Conservation (phyloP, 2,797 vertebrate genomes). For the Sebastes taczanowskii region DNA sequence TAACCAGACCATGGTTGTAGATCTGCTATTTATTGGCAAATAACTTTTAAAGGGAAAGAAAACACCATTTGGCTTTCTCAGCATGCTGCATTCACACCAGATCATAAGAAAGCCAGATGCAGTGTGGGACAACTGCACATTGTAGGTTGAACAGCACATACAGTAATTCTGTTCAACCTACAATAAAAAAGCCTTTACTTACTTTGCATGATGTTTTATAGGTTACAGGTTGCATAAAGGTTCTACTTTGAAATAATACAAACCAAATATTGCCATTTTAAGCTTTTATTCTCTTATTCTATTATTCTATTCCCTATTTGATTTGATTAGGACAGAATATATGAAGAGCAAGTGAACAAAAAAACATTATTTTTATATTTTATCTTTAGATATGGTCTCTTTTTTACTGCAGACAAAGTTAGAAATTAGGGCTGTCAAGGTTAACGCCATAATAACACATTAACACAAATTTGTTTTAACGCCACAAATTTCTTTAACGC, state of each 20-base stretch:
- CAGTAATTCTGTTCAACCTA: background rate
- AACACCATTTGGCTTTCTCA: slow-evolving; percentile 13
- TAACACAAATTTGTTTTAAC: too few species aligned
- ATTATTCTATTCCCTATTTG: background rate
- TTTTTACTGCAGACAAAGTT: background rate
- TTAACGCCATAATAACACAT: too few species aligned
- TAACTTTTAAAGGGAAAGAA: slow-evolving; percentile 15
- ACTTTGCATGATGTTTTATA: background rate
- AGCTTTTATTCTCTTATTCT: background rate
- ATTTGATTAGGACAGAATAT: background rate
- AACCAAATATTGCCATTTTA: background rate
- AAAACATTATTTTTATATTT: background rate
- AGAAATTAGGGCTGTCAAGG: too few species aligned
- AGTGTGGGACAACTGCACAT: background rate
- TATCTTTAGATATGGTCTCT: background rate
- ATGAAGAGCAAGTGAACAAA: background rate
- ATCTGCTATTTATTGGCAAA: slow-evolving; percentile 23
- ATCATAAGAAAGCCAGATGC: background rate
- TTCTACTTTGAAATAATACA: background rate
- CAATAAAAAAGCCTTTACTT: background rate
- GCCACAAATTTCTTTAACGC: too few species aligned
- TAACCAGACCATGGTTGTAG: slow-evolving; percentile 24
- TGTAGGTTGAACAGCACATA: background rate
- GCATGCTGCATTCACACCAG: background rate
- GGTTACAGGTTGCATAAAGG: background rate